Percentiles rank a stretch among this genome's conserved stretches.
phyloP scores from a whole-genome alignment of 1,140 invertebrate genomes.

The Ostrea denselamellosa region DNA sequence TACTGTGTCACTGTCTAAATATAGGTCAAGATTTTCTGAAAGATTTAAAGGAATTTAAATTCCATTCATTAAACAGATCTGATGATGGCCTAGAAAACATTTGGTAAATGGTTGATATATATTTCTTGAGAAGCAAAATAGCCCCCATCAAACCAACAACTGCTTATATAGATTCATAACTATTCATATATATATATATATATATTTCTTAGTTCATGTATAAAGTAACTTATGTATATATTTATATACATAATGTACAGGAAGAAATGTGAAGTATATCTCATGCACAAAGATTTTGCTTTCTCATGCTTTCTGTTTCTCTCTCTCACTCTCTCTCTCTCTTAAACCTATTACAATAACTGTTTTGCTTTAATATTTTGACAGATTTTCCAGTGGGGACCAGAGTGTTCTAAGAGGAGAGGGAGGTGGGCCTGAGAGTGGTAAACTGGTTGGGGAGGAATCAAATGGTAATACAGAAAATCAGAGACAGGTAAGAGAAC shows the following conservation, averaged over 20 bases:
- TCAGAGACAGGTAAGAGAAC: neutral
- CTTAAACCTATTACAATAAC: no score
- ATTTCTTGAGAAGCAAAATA: no score
- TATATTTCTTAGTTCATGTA: no score
- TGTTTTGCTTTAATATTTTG: neutral
- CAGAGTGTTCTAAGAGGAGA: neutral
- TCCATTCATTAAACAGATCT: neutral
- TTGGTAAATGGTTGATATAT: neutral
- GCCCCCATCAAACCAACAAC: no score
- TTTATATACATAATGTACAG: no score
- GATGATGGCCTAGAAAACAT: neutral
- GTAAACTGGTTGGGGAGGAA: neutral
- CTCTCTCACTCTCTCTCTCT: no score
- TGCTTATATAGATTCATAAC: no score
- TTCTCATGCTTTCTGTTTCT: no score
- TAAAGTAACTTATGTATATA: no score
- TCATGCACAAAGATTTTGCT: neutral
- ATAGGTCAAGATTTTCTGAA: constrained; percentile 11
- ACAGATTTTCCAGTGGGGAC: constrained; percentile 29
- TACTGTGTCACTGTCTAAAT: neutral
- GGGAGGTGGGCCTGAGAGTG: neutral
- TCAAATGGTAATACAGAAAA: neutral
- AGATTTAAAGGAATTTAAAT: constrained; percentile 2
- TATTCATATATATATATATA: no score
- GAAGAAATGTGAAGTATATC: neutral